Base-by-base conservation (phyloP, 1,140 invertebrate genomes). In the Diachasma alloeum region DNA sequence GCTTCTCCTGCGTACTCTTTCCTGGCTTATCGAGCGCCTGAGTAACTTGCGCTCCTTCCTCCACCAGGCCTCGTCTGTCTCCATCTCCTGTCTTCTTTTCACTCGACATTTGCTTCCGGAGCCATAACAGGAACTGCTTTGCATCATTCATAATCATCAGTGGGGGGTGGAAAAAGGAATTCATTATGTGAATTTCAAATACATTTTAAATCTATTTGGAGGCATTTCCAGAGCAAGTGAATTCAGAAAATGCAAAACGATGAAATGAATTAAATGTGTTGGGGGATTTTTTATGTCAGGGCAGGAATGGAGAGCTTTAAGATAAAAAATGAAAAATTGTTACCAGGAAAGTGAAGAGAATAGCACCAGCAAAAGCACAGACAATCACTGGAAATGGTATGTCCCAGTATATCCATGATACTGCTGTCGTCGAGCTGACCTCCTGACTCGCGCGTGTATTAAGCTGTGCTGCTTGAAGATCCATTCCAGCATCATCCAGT, bases 401-500 rank as follows among this genome's bases (percentile, higher is more conserved):
- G 78, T 90, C 86, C 87, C 85, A 89, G 79, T 90, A 86, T 87
- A 87, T 85, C 87, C 87, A 90, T 87, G 87, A 85, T 81, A 86
- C 48, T 76, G 80, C 79, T 37, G 83, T 74, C 69, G 84, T 85
- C 69, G 88, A 85, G 75, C 78, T 83, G 81, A 88, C 82, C 83
- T 88, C 87, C 81, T 86, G 86, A 82, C 84, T 83, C 78, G 83
- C 79, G 24, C 84, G 85, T 77, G 84, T 83, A 81, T 83, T 82
- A 75, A 88, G 83, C 80, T 88, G 86, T 78, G 86, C 82, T 82
- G 82, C 81, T 85, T 83, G 88, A 79, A 89, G 83, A 87, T 89
- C 89, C 89, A 90, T 89, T 84, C 86, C 88, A 89, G 88, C 87
- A 90, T 90, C 86, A 81, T 89, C 87, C 87, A 88, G 89, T 89